These are phyloP conservation scores for Tetragonula clypearis DNA, from an alignment of 1,140 invertebrate species.

Conservation along the genomic window DNA sequence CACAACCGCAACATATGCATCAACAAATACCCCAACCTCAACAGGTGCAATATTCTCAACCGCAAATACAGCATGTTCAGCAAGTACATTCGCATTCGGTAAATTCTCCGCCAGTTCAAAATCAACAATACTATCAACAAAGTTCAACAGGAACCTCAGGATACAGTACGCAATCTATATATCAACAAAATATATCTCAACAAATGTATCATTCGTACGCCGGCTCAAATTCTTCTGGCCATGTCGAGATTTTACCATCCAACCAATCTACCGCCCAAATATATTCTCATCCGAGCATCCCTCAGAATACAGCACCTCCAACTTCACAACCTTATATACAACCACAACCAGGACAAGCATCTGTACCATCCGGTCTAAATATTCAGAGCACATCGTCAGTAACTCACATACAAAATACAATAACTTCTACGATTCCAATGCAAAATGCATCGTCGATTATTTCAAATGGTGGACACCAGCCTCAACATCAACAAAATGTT, in stretches of 20 bases:
- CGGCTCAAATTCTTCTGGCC: slow-evolving; percentile 70
- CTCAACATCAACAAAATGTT: slow-evolving; percentile 73
- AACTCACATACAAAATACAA: slow-evolving; percentile 68
- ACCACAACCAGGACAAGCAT: slow-evolving; percentile 66
- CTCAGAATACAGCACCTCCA: slow-evolving; percentile 61
- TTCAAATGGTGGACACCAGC: slow-evolving; percentile 68
- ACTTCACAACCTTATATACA: slow-evolving; percentile 75
- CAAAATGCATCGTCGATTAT: slow-evolving; percentile 67
- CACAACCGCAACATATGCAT: slow-evolving; percentile 73
- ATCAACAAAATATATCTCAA: slow-evolving; percentile 78
- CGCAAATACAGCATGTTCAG: slow-evolving; percentile 70
- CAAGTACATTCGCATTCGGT: slow-evolving; percentile 73
- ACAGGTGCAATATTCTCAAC: slow-evolving; percentile 64
- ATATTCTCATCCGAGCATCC: slow-evolving; percentile 70
- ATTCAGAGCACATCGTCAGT: slow-evolving; percentile 69
- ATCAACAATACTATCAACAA: slow-evolving; percentile 76
- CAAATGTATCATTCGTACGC: slow-evolving; percentile 80
- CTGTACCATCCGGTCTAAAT: slow-evolving; percentile 73
- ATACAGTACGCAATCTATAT: slow-evolving; percentile 67
- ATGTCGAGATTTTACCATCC: slow-evolving; percentile 75
- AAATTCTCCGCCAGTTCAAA: slow-evolving; percentile 69
- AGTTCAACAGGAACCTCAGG: slow-evolving; percentile 63
- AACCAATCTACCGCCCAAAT: slow-evolving; percentile 73
- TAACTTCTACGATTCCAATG: slow-evolving; percentile 67
- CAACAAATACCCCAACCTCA: slow-evolving; percentile 66